These are phyloP conservation scores for Onchidella celtica DNA, from an alignment of 2,888 invertebrate species.

Conservation along the genomic window DNA sequence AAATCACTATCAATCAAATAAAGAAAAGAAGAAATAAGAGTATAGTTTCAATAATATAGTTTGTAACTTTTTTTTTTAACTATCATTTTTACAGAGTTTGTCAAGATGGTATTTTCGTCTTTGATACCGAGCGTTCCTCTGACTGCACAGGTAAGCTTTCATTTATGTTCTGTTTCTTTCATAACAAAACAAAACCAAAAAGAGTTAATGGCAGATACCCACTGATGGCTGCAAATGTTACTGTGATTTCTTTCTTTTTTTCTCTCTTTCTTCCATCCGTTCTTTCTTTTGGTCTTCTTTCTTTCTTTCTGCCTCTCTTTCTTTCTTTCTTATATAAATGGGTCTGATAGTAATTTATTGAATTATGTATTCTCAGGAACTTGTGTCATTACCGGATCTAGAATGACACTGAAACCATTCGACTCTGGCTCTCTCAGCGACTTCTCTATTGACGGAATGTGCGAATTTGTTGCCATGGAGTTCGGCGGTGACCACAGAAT, in stretches of 20 bases:
- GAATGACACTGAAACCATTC: conserved; percentile 49
- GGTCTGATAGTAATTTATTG: too few relatives aligned
- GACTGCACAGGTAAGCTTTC: conserved; percentile 21
- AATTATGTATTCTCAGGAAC: conserved; percentile 38
- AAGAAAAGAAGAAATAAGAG: too few relatives aligned
- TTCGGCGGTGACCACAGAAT: not conserved
- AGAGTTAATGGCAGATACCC: too few relatives aligned
- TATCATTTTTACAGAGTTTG: conserved; percentile 27
- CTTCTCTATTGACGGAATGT: conserved; percentile 32
- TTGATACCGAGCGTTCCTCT: not conserved
- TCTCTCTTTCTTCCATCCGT: not conserved
- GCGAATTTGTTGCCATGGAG: conserved; percentile 33
- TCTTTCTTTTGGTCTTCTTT: not conserved
- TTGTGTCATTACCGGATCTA: conserved; percentile 50
- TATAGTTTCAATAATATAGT: too few relatives aligned
- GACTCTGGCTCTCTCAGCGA: conserved; percentile 38
- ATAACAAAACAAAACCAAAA: too few relatives aligned
- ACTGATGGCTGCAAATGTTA: too few relatives aligned
- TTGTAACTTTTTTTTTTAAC: too few relatives aligned
- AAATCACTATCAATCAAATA: too few relatives aligned
- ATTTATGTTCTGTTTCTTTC: not conserved
- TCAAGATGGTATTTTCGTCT: conserved; percentile 18
- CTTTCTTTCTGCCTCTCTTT: not conserved
- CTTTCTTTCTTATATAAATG: too few relatives aligned
- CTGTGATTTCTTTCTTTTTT: too few relatives aligned